A percentile compares a stretch with the other conserved stretches of the same genome.
These are phyloP conservation scores for Apis florea DNA, from an alignment of 1,140 invertebrate genomes.

Conservation along the genomic window DNA sequence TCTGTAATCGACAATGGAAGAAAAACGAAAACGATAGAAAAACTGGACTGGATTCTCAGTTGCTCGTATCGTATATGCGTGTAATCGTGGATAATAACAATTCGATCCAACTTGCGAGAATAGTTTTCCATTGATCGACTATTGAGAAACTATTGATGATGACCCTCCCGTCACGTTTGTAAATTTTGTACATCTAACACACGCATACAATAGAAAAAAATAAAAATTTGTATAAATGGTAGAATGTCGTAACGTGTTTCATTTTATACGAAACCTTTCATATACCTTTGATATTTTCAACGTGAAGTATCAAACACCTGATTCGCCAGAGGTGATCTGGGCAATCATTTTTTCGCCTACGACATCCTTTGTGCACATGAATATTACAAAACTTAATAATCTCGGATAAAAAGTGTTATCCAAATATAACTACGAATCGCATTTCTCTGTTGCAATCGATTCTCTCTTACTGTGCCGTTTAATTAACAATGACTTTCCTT, in stretches of 20 bases:
- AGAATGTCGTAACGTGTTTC: no score
- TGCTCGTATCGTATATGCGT: neutral
- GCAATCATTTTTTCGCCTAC: slow-evolving; percentile 33
- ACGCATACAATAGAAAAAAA: slow-evolving; percentile 7
- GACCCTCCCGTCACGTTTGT: neutral
- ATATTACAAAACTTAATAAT: slow-evolving; percentile 23
- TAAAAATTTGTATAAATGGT: slow-evolving; percentile 42
- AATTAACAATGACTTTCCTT: slow-evolving; percentile 10
- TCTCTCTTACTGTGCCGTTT: neutral
- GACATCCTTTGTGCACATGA: slow-evolving; percentile 4
- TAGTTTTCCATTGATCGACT: neutral
- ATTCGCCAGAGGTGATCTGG: slow-evolving; percentile 19
- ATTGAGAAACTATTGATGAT: neutral
- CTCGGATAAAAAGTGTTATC: neutral
- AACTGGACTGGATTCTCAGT: neutral
- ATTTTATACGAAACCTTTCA: neutral
- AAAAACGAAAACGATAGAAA: neutral
- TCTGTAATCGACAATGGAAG: neutral
- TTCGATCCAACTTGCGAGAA: neutral
- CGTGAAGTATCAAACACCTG: neutral
- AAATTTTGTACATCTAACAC: slow-evolving; percentile 5
- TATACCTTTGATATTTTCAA: neutral
- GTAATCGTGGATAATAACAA: neutral
- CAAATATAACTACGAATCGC: neutral
- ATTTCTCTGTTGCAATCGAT: neutral